These are phyloP conservation scores for Tenthredo amoena DNA, from an alignment of 2,888 invertebrate species.

Conservation along the genomic window DNA sequence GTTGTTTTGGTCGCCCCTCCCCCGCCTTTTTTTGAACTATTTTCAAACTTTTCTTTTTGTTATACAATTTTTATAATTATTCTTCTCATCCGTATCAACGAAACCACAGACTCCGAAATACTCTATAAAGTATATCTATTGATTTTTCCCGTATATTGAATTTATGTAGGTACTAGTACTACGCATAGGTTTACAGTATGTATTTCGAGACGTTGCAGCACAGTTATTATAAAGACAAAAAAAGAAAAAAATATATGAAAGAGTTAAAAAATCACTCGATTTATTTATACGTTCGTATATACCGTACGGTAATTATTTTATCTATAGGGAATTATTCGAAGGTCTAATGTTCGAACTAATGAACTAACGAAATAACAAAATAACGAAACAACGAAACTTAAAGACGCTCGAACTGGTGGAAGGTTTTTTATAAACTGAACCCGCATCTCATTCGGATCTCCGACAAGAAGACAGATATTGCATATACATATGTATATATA, in stretches of 20 bases:
- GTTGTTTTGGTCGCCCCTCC: too few relatives aligned
- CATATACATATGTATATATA: background rate
- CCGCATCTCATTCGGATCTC: background rate
- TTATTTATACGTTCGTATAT: background rate
- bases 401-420: background rate
- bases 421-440: conserved; percentile 27
- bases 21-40: too few relatives aligned
- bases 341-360: background rate
- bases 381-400: background rate
- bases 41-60: too few relatives aligned
- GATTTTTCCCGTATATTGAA: too few relatives aligned
- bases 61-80: too few relatives aligned
- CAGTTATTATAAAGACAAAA: background rate
- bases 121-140: too few relatives aligned
- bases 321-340: background rate
- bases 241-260: background rate
- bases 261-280: background rate
- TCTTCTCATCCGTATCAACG: too few relatives aligned
- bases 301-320: too few relatives aligned
- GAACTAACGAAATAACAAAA: background rate
- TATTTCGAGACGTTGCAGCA: too few relatives aligned
- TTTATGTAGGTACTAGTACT: too few relatives aligned
- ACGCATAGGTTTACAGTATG: too few relatives aligned
- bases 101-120: too few relatives aligned
- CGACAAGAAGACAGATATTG: background rate